These are phyloP conservation scores for Sebastolobus altivelis DNA, from an alignment of 2,797 vertebrate species.

Conservation along the genomic window DNA sequence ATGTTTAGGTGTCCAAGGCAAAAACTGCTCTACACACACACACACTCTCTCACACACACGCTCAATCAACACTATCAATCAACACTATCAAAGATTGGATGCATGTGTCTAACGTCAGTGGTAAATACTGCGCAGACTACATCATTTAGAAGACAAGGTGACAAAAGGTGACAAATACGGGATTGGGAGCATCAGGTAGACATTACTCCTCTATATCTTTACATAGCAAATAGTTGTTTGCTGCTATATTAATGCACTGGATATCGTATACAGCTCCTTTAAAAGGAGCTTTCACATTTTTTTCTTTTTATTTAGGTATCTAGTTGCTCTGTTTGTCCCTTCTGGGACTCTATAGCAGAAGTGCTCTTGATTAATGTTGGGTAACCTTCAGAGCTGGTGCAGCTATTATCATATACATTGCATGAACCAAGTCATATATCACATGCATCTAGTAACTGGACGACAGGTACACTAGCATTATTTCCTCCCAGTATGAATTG, in stretches of 20 bases:
- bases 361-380: not conserved
- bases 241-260: no score
- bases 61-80: no score
- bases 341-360: not conserved
- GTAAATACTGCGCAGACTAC: not conserved
- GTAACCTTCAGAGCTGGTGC: conserved; percentile 4
- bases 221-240: no score
- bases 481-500: not conserved
- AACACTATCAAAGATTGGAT: not conserved
- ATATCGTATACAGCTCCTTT: no score
- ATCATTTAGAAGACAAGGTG: not conserved
- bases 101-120: not conserved
- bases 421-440: conserved; percentile 7
- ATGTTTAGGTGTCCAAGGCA: not conserved
- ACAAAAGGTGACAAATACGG: no score
- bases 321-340: not conserved
- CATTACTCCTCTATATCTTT: no score
- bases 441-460: not conserved
- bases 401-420: conserved; percentile 5
- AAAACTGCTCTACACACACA: not conserved
- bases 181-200: no score
- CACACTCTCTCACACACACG: not conserved
- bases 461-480: not conserved
- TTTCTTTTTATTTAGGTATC: not conserved
- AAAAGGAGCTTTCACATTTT: not conserved